Evolutionary conservation across 2,797 vertebrate species (phyloP).

Genomic region (Alfaro cultratus): DNA sequence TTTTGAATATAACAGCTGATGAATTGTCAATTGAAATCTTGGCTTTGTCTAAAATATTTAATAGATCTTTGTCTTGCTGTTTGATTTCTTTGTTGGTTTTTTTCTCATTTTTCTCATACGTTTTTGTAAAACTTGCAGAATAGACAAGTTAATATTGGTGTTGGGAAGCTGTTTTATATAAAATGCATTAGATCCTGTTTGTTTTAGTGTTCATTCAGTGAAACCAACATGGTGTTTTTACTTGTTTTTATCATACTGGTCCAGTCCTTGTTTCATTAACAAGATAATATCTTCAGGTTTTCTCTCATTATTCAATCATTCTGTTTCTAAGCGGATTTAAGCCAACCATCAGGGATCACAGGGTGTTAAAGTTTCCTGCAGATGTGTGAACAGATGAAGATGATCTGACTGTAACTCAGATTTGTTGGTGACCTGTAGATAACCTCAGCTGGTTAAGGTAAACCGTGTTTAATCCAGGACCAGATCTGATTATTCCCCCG

Average conservation of each 20-base stretch:
- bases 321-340: not conserved
- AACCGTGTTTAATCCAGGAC: slow-evolving; percentile 31
- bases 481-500: slow-evolving; percentile 23
- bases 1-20: not conserved
- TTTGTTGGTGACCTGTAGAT: slow-evolving; percentile 26
- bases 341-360: not conserved
- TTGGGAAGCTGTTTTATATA: not conserved
- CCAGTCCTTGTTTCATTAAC: not conserved
- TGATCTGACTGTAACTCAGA: not conserved
- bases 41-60: not conserved
- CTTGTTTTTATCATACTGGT: not conserved
- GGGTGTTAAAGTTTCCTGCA: not conserved
- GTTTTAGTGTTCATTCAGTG: not conserved
- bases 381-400: not conserved
- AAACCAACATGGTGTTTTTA: not conserved
- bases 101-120: not conserved
- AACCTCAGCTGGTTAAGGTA: slow-evolving; percentile 24
- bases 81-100: not conserved
- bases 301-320: not conserved
- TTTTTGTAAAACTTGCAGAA: not conserved
- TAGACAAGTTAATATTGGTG: not conserved
- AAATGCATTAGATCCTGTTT: not conserved
- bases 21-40: not conserved
- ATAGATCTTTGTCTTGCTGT: not conserved
- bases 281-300: not conserved